phyloP scores from a whole-genome alignment of 1,140 invertebrate genomes.

The Zaprionus nigranus region DNA sequence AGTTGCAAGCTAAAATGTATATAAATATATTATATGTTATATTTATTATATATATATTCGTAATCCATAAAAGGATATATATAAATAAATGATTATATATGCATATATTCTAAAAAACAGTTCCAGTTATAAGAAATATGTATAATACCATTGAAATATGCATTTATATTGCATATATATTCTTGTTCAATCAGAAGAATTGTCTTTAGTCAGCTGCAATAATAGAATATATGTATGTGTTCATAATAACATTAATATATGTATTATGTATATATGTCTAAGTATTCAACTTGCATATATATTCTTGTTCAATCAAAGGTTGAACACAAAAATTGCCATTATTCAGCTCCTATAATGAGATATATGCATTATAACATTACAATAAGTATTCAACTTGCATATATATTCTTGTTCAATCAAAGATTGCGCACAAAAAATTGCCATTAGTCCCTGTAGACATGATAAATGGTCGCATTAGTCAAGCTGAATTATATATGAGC shows the following conservation, averaged over 20 bases:
- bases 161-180: background rate
- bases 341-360: no score
- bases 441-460: background rate
- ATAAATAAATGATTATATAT: background rate
- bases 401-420: background rate
- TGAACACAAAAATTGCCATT: background rate
- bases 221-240: no score
- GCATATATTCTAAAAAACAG: no score
- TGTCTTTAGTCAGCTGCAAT: no score
- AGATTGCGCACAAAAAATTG: background rate
- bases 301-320: background rate
- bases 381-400: no score
- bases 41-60: background rate
- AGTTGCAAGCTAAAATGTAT: background rate
- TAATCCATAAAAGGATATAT: background rate
- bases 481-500: constrained; percentile 29
- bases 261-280: no score
- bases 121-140: background rate
- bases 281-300: no score
- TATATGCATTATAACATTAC: no score
- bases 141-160: background rate
- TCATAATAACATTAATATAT: no score
- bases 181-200: no score
- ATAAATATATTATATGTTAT: background rate
- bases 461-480: constrained; percentile 24